These are phyloP conservation scores for Drosophila formosana DNA, from an alignment of 2,888 invertebrate genomes.

Conservation along the genomic window DNA sequence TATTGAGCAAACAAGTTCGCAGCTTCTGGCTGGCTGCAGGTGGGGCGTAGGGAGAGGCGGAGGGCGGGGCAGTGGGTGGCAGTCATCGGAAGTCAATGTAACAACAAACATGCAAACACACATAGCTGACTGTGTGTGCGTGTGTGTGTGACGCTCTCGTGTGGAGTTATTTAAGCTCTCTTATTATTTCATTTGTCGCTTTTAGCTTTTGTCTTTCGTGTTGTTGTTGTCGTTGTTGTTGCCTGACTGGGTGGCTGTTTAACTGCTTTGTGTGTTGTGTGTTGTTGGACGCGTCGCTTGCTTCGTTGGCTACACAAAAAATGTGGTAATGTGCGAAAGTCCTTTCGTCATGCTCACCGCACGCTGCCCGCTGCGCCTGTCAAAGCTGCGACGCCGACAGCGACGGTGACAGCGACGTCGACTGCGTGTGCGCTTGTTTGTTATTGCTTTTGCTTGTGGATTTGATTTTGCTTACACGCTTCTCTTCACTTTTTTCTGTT, in stretches of 20 bases:
- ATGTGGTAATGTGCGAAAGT: slow-evolving; percentile 83
- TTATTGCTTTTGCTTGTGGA: slow-evolving; percentile 54
- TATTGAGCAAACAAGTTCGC: slow-evolving; percentile 84
- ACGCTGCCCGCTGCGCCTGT: slow-evolving; percentile 50
- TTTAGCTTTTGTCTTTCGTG: slow-evolving; percentile 82
- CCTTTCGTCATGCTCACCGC: slow-evolving; percentile 81
- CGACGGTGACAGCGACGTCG: slow-evolving; percentile 31
- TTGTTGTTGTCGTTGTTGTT: slow-evolving; percentile 66
- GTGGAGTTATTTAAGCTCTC: slow-evolving; percentile 82
- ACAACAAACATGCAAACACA: slow-evolving; percentile 80
- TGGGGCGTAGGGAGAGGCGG: slow-evolving; percentile 13
- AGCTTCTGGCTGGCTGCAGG: slow-evolving; percentile 66
- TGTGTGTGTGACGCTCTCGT: slow-evolving; percentile 63
- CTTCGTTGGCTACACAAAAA: slow-evolving; percentile 63
- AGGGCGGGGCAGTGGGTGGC: slow-evolving; percentile 50
- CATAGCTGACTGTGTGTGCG: slow-evolving; percentile 21
- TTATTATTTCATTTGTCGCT: slow-evolving; percentile 82
- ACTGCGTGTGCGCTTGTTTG: slow-evolving; percentile 49
- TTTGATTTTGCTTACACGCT: slow-evolving; percentile 75
- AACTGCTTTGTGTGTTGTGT: slow-evolving; percentile 55
- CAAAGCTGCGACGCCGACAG: slow-evolving; percentile 51
- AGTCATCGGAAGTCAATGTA: slow-evolving; percentile 82
- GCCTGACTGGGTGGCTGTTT: slow-evolving; percentile 72
- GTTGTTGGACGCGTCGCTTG: slow-evolving; percentile 56
- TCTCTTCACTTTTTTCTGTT: background rate